Evolutionary conservation across 2,797 vertebrate genomes (phyloP).

Genomic region (Danio jaintianensis): DNA sequence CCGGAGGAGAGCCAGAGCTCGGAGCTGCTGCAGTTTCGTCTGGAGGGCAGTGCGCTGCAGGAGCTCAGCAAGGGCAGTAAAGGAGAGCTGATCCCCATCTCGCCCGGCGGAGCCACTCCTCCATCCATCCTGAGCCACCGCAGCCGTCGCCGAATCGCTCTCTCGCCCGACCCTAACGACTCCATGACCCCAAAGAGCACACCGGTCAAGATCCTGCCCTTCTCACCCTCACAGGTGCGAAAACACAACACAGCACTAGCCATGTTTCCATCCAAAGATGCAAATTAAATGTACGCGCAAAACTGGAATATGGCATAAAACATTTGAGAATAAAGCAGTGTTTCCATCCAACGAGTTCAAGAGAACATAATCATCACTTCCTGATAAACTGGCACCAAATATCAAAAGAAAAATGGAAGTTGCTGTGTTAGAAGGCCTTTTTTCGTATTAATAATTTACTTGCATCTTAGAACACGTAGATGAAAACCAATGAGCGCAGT

Average conservation of each 20-base stretch:
- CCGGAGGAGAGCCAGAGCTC: slow-evolving; percentile 80
- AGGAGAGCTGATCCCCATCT: slow-evolving; percentile 97
- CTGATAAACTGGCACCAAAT: too few relatives aligned
- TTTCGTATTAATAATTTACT: too few relatives aligned
- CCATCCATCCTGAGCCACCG: slow-evolving; percentile 86
- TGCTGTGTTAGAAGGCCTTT: too few relatives aligned
- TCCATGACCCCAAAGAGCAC: slow-evolving; percentile 96
- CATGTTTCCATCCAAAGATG: too few relatives aligned
- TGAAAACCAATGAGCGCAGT: too few relatives aligned
- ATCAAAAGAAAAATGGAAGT: too few relatives aligned
- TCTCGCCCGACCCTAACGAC: slow-evolving; percentile 88
- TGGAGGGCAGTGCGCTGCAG: slow-evolving; percentile 91
- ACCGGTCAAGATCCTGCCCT: slow-evolving; percentile 93
- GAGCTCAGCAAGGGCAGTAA: slow-evolving; percentile 92
- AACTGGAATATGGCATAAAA: too few relatives aligned
- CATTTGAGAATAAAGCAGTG: too few relatives aligned
- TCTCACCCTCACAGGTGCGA: slow-evolving; percentile 94
- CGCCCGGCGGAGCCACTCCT: slow-evolving; percentile 84
- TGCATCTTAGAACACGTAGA: too few relatives aligned
- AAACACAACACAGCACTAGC: not conserved
- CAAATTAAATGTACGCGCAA: too few relatives aligned
- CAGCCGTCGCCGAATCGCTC: slow-evolving; percentile 84
- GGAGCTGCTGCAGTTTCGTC: slow-evolving; percentile 88
- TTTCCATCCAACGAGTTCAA: too few relatives aligned
- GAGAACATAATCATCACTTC: too few relatives aligned